phyloP scores from a whole-genome alignment of 2,888 invertebrate species.

The Cheilosia soror region DNA sequence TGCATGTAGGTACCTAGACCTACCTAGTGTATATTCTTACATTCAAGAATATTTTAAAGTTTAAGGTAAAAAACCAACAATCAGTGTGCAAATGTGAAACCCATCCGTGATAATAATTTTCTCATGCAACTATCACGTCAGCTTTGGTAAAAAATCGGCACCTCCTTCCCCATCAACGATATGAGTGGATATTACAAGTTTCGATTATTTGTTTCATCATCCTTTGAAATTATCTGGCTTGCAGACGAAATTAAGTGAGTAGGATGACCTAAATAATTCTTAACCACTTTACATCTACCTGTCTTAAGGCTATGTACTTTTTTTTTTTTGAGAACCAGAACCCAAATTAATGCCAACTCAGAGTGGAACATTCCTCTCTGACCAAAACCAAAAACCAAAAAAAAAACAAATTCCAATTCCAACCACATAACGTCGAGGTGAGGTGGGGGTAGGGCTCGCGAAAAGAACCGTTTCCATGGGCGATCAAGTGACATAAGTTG shows the following conservation, averaged over 20 bases:
- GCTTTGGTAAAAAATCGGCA: no score
- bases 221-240: conserved; percentile 24
- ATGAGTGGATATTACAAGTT: conserved; percentile 13
- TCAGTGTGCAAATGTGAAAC: no score
- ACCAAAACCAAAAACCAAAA: conserved; percentile 15
- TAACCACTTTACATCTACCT: conserved; percentile 63
- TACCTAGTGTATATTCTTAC: no score
- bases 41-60: no score
- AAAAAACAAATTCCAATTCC: conserved; percentile 42
- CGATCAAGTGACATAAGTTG: conserved; percentile 70
- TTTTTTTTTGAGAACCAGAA: conserved; percentile 48
- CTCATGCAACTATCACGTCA: background rate
- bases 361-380: conserved; percentile 42
- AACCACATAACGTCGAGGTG: conserved; percentile 16
- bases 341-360: conserved; percentile 48
- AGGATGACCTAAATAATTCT: conserved; percentile 62
- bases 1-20: no score
- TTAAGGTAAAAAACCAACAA: no score
- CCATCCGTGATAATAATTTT: background rate
- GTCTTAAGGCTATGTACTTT: conserved; percentile 47
- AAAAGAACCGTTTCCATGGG: conserved; percentile 65
- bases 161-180: no score
- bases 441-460: conserved; percentile 39
- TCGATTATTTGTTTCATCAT: conserved; percentile 46
- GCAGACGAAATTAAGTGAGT: conserved; percentile 31